Evolutionary conservation across 2,888 invertebrate species (phyloP), one percentile per base, ranked within the genome.

Genomic region (Temnothorax ravouxi): DNA sequence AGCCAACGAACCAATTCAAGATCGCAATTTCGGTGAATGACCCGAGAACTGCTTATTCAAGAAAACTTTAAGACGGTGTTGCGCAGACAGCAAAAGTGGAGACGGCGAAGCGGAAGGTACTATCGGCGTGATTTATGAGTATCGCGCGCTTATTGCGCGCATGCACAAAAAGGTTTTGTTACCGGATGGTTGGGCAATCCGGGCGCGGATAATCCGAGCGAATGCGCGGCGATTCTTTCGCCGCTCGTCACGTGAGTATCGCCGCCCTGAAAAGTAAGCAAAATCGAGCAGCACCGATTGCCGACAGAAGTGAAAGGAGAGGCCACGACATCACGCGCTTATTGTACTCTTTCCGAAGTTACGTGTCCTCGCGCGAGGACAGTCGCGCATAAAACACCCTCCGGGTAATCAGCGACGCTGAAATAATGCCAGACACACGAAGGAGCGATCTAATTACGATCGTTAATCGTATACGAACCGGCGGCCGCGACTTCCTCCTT

Each of bases 401-500:
- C 67, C 67, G 44, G 15, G 21, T 47, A 74, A 72, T 34, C 54
- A 74, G 59, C 59, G 52, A 47, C 59, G 56, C 8, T 56, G 29
- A 56, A 71, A 44, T 79, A 71, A 79, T 56, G 56, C 56, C 44
- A 47, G 41, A n/a, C 34, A n/a, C 34, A 76, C 64, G 21, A 79
- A 84, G 59, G 59, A 64, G 50, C 56, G 67, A 79, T 67, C 80
- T 59, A 69, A 62, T 69, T 76, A 56, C 21, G 74, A 80, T 86
- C 84, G 84, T 71, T 83, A 86, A 84, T 75, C 66, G 87, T 85
- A 76, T 85, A 76, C 72, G 84, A 82, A 84, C 76, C 79, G 83
- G 75, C 79, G 82, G 75, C 76, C 56, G 66, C 83, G 86, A 92
- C 92, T 92, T 92, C 92, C 91, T 92, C 89, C 91, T 91, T 92